These are phyloP conservation scores for Chondrosia reniformis DNA, from an alignment of 37 sponge, comb jelly and placozoan genomes.

Conservation along the genomic window DNA sequence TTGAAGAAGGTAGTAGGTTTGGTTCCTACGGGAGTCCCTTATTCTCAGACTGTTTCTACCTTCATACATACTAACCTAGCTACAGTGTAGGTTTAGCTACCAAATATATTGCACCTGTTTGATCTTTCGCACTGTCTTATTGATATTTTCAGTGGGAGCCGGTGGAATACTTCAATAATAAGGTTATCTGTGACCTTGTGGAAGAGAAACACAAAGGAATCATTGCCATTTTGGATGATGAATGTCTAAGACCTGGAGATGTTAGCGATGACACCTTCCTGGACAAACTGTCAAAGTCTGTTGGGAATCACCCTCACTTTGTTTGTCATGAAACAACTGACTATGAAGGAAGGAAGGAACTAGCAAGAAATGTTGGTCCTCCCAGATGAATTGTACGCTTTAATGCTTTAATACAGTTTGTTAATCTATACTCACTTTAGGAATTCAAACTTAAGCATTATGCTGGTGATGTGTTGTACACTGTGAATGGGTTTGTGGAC, in stretches of 20 bases:
- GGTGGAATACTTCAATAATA: conserved; percentile 85
- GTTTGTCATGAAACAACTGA: conserved; percentile 59
- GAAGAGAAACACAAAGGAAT: conserved; percentile 81
- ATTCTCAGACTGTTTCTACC: no score
- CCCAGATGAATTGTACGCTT: neutral
- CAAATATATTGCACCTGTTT: no score
- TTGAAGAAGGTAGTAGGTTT: no score
- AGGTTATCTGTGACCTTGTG: conserved; percentile 80
- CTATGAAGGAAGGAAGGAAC: conserved; percentile 64
- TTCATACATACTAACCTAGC: no score
- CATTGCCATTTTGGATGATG: conserved; percentile 77
- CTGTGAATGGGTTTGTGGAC: conserved; percentile 73
- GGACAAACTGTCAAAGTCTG: conserved; percentile 42
- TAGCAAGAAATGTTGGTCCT: conserved; percentile 23
- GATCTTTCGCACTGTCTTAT: no score
- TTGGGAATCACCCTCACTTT: conserved; percentile 62
- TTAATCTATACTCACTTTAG: conserved; percentile 5
- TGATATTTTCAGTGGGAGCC: conserved; percentile 69
- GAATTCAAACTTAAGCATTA: conserved; percentile 78
- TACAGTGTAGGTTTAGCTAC: no score
- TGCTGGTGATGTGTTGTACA: conserved; percentile 83
- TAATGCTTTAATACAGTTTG: neutral
- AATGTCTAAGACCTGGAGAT: conserved; percentile 80
- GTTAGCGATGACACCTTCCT: conserved; percentile 65
- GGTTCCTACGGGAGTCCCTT: no score